A percentile compares a stretch with the other conserved stretches of the same genome.
These are phyloP conservation scores for Aselliscus stoliczkanus DNA, from an alignment of 2,797 vertebrate genomes.

Conservation along the genomic window DNA sequence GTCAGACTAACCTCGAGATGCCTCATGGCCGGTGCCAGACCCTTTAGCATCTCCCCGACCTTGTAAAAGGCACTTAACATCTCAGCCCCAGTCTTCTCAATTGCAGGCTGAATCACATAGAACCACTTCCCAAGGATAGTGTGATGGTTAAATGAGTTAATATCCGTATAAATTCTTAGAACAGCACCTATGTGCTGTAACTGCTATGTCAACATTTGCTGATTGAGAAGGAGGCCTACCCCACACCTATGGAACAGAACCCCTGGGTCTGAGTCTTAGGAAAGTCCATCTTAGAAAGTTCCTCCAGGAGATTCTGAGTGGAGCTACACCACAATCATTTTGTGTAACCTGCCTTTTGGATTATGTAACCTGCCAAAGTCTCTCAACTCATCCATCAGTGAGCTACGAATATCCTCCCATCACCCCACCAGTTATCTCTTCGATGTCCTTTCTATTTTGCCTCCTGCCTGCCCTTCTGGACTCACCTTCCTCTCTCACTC, in stretches of 20 bases:
- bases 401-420: not conserved
- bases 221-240: no score
- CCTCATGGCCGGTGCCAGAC: not conserved
- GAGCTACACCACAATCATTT: rapidly evolving
- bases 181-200: not conserved
- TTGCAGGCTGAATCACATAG: rapidly evolving
- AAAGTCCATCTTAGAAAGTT: not conserved
- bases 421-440: rapidly evolving
- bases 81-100: not conserved
- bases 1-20: not conserved
- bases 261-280: not conserved
- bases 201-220: not conserved
- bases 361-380: not conserved
- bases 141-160: rapidly evolving
- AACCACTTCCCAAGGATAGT: not conserved
- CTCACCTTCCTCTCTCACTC: no score
- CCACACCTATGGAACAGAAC: not conserved
- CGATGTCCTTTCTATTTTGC: rapidly evolving
- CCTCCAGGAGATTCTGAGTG: not conserved
- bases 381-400: rapidly evolving
- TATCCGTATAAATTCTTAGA: not conserved
- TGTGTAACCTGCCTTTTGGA: rapidly evolving
- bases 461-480: not conserved
- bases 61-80: no score
- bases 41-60: not conserved